A percentile compares a stretch with the other conserved stretches of the same genome.
Evolutionary conservation across 2,888 invertebrate genomes (phyloP).

Genomic region (Mystacides longicornis): DNA sequence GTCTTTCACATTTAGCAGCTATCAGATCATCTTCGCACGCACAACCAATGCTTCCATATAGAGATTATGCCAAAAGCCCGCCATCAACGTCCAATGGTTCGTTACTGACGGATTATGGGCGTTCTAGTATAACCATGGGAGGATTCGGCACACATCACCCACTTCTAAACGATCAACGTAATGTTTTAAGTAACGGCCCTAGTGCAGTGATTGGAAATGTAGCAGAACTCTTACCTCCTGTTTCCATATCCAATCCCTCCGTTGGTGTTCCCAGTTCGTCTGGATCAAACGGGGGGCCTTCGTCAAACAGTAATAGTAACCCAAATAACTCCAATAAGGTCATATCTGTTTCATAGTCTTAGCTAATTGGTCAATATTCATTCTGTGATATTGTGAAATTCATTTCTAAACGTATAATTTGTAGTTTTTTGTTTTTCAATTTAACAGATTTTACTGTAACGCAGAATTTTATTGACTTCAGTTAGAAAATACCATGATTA

Average conservation of each 20-base stretch:
- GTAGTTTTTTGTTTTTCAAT: too few relatives aligned
- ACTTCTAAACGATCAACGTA: background rate
- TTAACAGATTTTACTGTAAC: too few relatives aligned
- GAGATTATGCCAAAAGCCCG: slow-evolving; percentile 16
- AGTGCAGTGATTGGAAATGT: background rate
- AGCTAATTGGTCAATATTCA: slow-evolving; percentile 27
- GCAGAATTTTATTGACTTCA: too few relatives aligned
- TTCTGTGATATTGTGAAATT: slow-evolving; percentile 21
- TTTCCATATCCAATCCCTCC: slow-evolving; percentile 31
- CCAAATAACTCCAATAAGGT: slow-evolving; percentile 32
- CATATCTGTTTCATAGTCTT: slow-evolving; percentile 47
- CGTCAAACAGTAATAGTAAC: slow-evolving; percentile 7
- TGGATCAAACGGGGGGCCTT: slow-evolving; percentile 31
- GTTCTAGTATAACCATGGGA: background rate
- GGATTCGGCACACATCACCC: slow-evolving; percentile 18
- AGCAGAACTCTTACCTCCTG: slow-evolving; percentile 42
- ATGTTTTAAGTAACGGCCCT: background rate
- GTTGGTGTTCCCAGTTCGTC: slow-evolving; percentile 4
- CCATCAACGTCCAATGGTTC: slow-evolving; percentile 18
- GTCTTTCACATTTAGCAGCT: slow-evolving; percentile 18
- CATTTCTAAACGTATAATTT: too few relatives aligned
- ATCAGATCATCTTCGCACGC: slow-evolving; percentile 14
- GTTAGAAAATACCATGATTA: too few relatives aligned
- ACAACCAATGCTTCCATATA: slow-evolving; percentile 14
- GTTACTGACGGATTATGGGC: slow-evolving; percentile 3